Base-by-base conservation (phyloP, 2,113 vertebrate species). In the Istiophorus platypterus region DNA sequence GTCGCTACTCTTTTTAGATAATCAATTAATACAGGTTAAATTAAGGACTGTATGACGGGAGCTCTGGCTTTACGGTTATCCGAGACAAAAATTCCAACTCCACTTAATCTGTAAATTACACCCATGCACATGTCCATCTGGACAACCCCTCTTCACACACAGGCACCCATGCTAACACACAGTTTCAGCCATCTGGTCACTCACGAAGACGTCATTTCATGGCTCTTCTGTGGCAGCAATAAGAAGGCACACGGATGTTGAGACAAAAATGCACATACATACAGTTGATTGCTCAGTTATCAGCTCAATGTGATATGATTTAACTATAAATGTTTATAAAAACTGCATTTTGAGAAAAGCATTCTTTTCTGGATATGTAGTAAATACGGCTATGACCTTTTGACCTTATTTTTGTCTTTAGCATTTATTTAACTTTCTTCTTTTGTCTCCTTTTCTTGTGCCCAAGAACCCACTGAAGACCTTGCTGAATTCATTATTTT, bases 171-270 rank as follows among this genome's bases (percentile, higher is more conserved):
- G 77, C 64, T 42, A 52, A 76, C 51, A 75, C 49, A 62, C 78
- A 77, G 51, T 64, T 37, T 6, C n/a, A 14, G 78, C 84, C 86
- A 86, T 88, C 85, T 89, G 88, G 88, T 72, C 63, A 67, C 45
- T 81, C 57, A 61, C 78, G 58, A 74, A 63, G 51, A 81, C 49
- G 81, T 73, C 3, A 68, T 65, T 70, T 62, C 59, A 63, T 69
- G 67, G 72, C 52, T 68, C 47, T 72, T 65, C 34, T 20, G 72
- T 81, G 69, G 76, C 37, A 71, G 8, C 31, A 52, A 68, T 49
- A 81, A 45, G 37, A 78, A 65, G 56, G 51, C 7, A 37, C 57
- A 73, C 20, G 78, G 70, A 74, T 66, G 31, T 9, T 61, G 5
- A 68, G 22, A 67, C 18, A 74, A 68, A 72, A 10, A 41, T 59